These are phyloP conservation scores for Drosophila bipectinata DNA, from an alignment of 1,140 invertebrate genomes.

Conservation along the genomic window DNA sequence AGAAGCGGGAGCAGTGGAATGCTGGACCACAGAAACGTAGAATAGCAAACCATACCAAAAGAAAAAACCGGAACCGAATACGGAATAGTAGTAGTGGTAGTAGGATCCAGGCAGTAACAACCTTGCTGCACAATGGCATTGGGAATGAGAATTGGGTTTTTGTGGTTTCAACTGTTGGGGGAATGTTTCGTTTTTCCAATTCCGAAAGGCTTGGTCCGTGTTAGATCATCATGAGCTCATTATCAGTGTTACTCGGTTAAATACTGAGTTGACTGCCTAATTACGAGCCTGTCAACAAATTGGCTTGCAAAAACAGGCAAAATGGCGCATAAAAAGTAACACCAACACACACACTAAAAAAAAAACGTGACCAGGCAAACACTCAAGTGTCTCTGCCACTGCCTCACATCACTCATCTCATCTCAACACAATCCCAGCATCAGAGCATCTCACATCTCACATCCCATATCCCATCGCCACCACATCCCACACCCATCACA, in stretches of 20 bases:
- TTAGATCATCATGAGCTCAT: constrained; percentile 25
- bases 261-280: constrained; percentile 68
- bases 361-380: constrained; percentile 71
- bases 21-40: constrained; percentile 12
- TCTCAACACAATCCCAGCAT: constrained; percentile 34
- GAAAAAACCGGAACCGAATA: background rate
- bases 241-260: constrained; percentile 41
- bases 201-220: background rate
- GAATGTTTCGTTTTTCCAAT: constrained; percentile 11
- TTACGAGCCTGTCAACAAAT: constrained; percentile 66
- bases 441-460: constrained; percentile 15
- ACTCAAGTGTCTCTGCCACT: constrained; percentile 7
- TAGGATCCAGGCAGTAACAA: constrained; percentile 9
- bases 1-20: constrained; percentile 22
- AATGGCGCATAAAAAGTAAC: constrained; percentile 37
- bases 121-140: constrained; percentile 28
- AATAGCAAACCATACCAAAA: background rate
- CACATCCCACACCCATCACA: constrained; percentile 16
- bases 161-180: background rate
- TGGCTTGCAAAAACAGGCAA: constrained; percentile 31
- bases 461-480: constrained; percentile 12
- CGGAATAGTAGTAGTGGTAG: background rate
- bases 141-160: constrained; percentile 39
- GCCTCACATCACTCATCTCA: constrained; percentile 32
- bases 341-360: background rate